Base-by-base conservation (phyloP, 2,888 invertebrate genomes). In the Shargacucullia verbasci region DNA sequence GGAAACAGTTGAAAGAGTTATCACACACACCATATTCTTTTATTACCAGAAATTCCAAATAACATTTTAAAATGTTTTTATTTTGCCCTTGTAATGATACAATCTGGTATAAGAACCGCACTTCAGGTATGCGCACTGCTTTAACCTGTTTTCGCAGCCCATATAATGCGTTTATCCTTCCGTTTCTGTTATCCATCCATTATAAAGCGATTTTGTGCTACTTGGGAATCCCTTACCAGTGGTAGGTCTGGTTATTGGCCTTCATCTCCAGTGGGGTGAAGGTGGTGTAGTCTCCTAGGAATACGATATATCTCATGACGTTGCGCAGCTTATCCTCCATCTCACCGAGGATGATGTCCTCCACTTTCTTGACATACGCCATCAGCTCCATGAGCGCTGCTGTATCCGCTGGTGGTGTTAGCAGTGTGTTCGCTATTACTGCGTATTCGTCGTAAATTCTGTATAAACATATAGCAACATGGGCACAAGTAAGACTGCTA, bases 371-470 rank as follows among this genome's bases (percentile, higher is more conserved):
- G 39, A 97, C 96, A 87, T 97, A 99, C 0, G 95, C 95, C 65
- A 97, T 97, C 8, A 98, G 93, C 0, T 96, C 96, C 97, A 99
- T 98, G 44, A 99, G 88, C 66, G 98, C 97, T 0, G 97, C 96
- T 0, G 99, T 99, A 83, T 97, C 97, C 8, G 95, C 94, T 0
- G 99, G 99, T 0, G 96, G 95, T 0, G 96, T 96, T 35, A 98
- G 87, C 0, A 98, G 96, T 69, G 96, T 97, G 67, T 96, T 97
- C 0, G 97, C 95, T 61, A 98, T 98, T 12, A 87, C 86, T 72
- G 97, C 96, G 86, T 98, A 99, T 79, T 98, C 98, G 49, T 97
- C 97, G 59, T 96, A 97, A 53, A 99, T 95, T 43, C 98, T 98
- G 82, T 31, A 37, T 37, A 25, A 20, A 20, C 20, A 4, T 20